phyloP scores from a whole-genome alignment of 2,113 vertebrate genomes.

The Indicator indicator region DNA sequence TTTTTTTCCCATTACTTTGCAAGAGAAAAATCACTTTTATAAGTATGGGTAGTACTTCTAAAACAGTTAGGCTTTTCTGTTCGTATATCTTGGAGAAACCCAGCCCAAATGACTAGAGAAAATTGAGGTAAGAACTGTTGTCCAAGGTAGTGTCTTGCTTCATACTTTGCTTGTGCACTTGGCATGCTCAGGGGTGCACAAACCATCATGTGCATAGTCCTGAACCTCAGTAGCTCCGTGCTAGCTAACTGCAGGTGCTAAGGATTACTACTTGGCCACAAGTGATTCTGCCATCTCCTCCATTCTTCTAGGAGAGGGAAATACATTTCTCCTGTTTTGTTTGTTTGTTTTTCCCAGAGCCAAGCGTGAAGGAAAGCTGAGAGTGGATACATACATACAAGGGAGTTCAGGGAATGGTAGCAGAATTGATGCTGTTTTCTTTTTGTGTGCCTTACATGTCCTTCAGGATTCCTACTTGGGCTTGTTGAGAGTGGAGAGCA shows the following conservation, averaged over 20 bases:
- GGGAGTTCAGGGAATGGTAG: neutral
- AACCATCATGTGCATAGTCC: rapidly evolving
- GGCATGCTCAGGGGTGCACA: neutral
- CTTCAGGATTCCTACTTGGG: neutral
- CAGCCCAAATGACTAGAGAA: neutral
- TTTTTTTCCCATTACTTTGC: neutral
- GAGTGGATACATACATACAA: neutral
- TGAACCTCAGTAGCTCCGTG: neutral
- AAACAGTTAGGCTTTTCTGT: neutral
- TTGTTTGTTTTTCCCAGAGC: neutral
- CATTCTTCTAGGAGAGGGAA: neutral
- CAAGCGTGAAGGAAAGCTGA: neutral
- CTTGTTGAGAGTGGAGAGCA: neutral
- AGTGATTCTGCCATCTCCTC: neutral
- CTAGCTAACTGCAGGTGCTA: neutral
- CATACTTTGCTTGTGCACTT: neutral
- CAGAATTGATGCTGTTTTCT: neutral
- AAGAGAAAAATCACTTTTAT: neutral
- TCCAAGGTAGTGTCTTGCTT: neutral
- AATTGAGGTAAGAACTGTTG: neutral
- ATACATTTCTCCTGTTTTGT: neutral
- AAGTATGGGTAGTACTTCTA: neutral
- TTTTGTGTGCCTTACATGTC: neutral
- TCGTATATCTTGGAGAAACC: neutral
- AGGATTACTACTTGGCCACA: neutral